Evolutionary conservation across 2,113 vertebrate genomes (phyloP).

Genomic region (Solea senegalensis): DNA sequence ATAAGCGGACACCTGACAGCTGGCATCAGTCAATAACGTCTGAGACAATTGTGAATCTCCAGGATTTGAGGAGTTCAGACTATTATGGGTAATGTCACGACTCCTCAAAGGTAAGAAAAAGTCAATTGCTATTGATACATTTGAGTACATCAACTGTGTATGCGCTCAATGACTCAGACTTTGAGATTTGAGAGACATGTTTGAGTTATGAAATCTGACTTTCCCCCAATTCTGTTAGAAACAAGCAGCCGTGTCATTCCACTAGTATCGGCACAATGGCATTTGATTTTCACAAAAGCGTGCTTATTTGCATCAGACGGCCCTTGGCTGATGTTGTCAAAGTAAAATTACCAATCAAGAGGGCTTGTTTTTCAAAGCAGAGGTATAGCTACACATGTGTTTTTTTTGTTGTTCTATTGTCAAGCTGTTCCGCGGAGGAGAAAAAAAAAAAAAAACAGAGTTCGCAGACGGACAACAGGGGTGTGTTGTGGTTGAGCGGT

Average conservation of each 20-base stretch:
- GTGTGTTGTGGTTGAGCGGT: conserved; percentile 48
- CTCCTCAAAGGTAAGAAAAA: conserved; percentile 26
- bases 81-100: too few species aligned
- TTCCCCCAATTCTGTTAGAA: background rate
- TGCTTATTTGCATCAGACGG: conserved; percentile 15
- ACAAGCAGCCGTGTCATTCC: background rate
- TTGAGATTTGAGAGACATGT: background rate
- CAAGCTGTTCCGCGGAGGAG: conserved; percentile 1
- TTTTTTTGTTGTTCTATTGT: conserved; percentile 25
- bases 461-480: conserved; percentile 2
- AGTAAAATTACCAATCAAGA: conserved; percentile 25
- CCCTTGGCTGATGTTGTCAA: conserved; percentile 16
- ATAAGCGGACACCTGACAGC: too few species aligned
- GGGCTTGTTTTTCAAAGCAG: background rate
- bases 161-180: conserved; percentile 21
- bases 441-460: background rate
- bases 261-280: conserved; percentile 1
- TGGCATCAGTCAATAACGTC: too few species aligned
- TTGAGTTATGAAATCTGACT: background rate
- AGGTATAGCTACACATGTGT: background rate
- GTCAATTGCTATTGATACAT: background rate
- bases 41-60: too few species aligned
- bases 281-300: conserved; percentile 22
- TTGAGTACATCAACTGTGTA: conserved; percentile 1
- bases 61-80: too few species aligned